Evolutionary conservation across 2,113 vertebrate genomes (phyloP).

Genomic region (Melanotaenia duboulayi): DNA sequence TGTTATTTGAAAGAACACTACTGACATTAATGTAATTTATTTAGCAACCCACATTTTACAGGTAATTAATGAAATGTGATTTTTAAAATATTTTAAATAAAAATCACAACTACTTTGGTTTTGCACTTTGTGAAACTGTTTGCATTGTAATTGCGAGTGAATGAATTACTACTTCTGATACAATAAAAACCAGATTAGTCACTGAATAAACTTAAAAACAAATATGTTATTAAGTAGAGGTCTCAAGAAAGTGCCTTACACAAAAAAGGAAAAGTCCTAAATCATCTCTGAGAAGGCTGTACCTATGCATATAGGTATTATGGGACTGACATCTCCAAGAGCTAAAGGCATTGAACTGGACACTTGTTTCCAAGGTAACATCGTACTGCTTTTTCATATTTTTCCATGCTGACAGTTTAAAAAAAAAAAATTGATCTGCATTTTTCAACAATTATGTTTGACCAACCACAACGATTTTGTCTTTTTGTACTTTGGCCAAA

Average conservation of each 20-base stretch:
- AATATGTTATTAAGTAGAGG: too few relatives aligned
- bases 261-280: not conserved
- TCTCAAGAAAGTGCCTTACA: too few relatives aligned
- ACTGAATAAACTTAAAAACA: too few relatives aligned
- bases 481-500: not conserved
- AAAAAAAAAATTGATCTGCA: constrained; percentile 3
- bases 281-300: too few relatives aligned
- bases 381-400: constrained; percentile 3
- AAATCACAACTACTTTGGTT: too few relatives aligned
- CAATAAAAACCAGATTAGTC: too few relatives aligned
- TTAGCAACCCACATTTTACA: not conserved
- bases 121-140: not conserved
- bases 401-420: not conserved
- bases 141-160: not conserved
- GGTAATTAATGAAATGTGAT: not conserved
- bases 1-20: constrained; percentile 2
- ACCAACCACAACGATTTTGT: not conserved
- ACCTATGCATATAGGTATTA: constrained; percentile 6
- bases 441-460: constrained; percentile 2
- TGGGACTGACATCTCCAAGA: constrained; percentile 5
- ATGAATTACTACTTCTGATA: not conserved
- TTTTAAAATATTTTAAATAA: not conserved
- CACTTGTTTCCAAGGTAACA: constrained; percentile 13
- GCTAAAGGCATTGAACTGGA: not conserved
- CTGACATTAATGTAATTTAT: not conserved